A percentile compares a stretch with the other conserved stretches of the same genome.
phyloP scores from a whole-genome alignment of 2,113 vertebrate species.

The Lanius ludovicianus region DNA sequence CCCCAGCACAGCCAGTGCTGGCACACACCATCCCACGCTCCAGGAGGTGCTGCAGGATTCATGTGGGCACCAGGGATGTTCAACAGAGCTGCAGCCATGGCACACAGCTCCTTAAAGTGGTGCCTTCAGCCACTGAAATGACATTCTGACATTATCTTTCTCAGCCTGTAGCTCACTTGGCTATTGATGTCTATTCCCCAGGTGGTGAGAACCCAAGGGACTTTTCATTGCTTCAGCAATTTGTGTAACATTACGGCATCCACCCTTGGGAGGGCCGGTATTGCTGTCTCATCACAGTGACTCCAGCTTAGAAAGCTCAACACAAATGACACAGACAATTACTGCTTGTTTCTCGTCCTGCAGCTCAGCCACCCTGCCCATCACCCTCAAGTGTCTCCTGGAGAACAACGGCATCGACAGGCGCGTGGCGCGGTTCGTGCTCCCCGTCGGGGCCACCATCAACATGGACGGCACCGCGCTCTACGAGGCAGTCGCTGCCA shows the following conservation, averaged over 20 bases:
- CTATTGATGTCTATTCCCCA: rapidly evolving
- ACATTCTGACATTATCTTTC: background rate
- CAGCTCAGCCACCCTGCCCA: conserved; percentile 89
- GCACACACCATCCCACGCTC: background rate
- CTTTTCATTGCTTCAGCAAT: background rate
- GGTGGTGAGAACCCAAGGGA: background rate
- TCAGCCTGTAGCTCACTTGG: background rate
- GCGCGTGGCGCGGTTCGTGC: conserved; percentile 85
- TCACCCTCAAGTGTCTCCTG: conserved; percentile 90
- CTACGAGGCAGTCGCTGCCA: conserved; percentile 87
- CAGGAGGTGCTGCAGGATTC: background rate
- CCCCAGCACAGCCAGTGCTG: background rate
- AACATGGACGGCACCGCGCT: conserved; percentile 90
- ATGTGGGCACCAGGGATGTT: background rate
- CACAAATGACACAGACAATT: rapidly evolving
- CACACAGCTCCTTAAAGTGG: too few relatives aligned
- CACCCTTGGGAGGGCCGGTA: too few relatives aligned
- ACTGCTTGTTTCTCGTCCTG: background rate
- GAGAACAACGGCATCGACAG: conserved; percentile 87
- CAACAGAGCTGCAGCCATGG: background rate
- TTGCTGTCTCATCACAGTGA: rapidly evolving
- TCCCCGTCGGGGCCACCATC: conserved; percentile 87
- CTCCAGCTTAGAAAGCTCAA: background rate
- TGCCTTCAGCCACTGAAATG: background rate
- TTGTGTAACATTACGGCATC: rapidly evolving